Conservation (phyloP, 1,140 invertebrate genomes). For the Drosophila dunni region DNA sequence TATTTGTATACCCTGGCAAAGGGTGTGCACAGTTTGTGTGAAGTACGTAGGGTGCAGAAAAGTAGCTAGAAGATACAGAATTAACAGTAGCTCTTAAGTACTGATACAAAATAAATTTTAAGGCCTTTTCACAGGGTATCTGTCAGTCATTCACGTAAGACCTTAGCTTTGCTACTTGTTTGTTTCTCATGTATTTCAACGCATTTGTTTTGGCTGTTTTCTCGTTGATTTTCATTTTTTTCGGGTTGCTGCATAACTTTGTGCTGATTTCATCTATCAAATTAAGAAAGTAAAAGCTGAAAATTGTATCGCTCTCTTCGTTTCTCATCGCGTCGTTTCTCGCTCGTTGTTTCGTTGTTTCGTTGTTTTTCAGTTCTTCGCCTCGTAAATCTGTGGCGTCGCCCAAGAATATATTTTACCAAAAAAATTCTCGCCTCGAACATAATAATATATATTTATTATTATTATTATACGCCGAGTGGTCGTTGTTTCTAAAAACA, state of each 20-base stretch:
- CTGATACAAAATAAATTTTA: no score
- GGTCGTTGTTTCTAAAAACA: conserved; percentile 19
- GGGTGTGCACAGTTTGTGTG: no score
- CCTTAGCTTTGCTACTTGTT: background rate
- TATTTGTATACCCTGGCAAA: background rate
- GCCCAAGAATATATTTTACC: conserved; percentile 15
- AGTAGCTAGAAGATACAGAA: no score
- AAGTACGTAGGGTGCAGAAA: no score
- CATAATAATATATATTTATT: conserved; percentile 27
- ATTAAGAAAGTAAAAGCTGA: conserved; percentile 75
- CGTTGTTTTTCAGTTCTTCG: background rate
- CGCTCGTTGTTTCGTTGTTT: background rate
- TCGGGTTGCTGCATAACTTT: conserved; percentile 48
- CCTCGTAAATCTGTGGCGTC: conserved; percentile 69
- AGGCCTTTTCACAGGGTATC: no score
- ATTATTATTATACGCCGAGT: conserved; percentile 26
- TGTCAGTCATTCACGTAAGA: no score
- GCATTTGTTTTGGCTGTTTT: background rate
- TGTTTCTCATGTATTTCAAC: background rate
- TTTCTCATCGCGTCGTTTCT: no score
- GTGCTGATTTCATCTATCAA: conserved; percentile 80
- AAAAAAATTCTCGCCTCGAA: conserved; percentile 14
- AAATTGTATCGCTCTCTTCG: conserved; percentile 53
- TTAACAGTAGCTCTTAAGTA: no score
- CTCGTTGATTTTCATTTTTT: conserved; percentile 3